Base-by-base conservation (phyloP, 2,113 vertebrate genomes). In the Sylvietta virens region DNA sequence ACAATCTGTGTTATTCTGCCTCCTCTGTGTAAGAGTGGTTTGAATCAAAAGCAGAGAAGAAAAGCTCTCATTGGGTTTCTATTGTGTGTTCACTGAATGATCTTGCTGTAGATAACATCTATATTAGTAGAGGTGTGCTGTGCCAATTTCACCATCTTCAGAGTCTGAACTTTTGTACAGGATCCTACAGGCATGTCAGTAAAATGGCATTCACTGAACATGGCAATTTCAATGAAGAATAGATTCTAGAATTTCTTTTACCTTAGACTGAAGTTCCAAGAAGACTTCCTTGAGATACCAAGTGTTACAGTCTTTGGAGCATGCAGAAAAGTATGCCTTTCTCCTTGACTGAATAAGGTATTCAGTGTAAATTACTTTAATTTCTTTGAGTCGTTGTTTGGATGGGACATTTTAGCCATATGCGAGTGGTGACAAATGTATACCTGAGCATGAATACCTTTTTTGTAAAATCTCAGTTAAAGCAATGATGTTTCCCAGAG, bases 391-490 rank as follows among this genome's bases (percentile, higher is more conserved):
- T 6, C 3, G 1, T 31, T 73, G 28, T 67, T 94, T 81, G 69
- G 45, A 35, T 18, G 33, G 47, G 24, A 26, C 3, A 2, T 66
- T 58, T 71, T 62, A 58, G 39, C 0, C 10, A 4, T 39, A 9
- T 1, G 4, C 35, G 33, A 50, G 35, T 30, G 35, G 35, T 88
- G 47, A 60, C 7, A 62, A 10, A 71, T 44, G 5, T n/a, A 4
- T 48, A 40, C 30, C 21, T 61, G 16, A 70, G 54, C 0, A 0
- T 0, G 0, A 35, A 14, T n/a, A n/a, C 19, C 35, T 44, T 47
- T 72, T 71, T 61, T 40, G 27, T 54, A 51, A 67, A 50, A 30
- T 56, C 35, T 70, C 31, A 45, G 7, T 72, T 73, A 90, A 30
- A 82, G 37, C 42, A 84, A 31, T 70, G 24, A 0, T 64, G 22